Conservation (phyloP, 2,113 vertebrate species). For the Caretta caretta region DNA sequence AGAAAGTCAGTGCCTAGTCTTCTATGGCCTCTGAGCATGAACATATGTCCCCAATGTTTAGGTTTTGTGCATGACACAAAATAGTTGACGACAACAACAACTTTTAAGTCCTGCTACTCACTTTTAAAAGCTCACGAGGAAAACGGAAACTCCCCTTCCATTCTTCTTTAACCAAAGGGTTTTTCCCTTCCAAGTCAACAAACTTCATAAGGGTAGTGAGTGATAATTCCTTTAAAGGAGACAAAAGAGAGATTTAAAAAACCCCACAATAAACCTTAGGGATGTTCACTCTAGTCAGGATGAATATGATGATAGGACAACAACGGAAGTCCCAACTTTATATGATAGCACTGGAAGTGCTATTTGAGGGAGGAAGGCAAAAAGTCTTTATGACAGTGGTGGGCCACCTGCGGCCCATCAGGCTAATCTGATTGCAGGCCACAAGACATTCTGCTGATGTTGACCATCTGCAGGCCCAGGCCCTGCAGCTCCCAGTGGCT, state of each 20-base stretch:
- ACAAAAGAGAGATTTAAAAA: too few species aligned
- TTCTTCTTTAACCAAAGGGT: constrained; percentile 85
- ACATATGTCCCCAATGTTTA: neutral
- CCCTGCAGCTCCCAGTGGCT: too few species aligned
- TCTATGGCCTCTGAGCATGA: neutral
- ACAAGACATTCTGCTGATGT: too few species aligned
- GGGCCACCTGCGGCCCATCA: too few species aligned
- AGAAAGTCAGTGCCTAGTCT: neutral
- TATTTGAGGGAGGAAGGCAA: neutral
- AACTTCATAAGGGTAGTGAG: constrained; percentile 91
- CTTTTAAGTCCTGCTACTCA: constrained; percentile 44
- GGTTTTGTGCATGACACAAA: accelerated
- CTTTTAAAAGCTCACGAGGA: constrained; percentile 86
- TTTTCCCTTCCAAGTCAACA: constrained; percentile 83
- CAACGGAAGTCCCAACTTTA: neutral
- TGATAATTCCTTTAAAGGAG: constrained; percentile 80
- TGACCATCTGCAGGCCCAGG: too few species aligned
- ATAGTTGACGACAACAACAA: neutral
- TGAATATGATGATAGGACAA: too few species aligned
- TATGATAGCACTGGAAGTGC: neutral
- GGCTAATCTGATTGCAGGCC: too few species aligned
- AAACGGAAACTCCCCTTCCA: constrained; percentile 89
- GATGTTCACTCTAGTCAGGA: neutral
- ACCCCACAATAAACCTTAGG: neutral
- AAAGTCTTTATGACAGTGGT: neutral